These are phyloP conservation scores for Pygoscelis adeliae DNA, from an alignment of 2,113 vertebrate genomes.

Conservation along the genomic window DNA sequence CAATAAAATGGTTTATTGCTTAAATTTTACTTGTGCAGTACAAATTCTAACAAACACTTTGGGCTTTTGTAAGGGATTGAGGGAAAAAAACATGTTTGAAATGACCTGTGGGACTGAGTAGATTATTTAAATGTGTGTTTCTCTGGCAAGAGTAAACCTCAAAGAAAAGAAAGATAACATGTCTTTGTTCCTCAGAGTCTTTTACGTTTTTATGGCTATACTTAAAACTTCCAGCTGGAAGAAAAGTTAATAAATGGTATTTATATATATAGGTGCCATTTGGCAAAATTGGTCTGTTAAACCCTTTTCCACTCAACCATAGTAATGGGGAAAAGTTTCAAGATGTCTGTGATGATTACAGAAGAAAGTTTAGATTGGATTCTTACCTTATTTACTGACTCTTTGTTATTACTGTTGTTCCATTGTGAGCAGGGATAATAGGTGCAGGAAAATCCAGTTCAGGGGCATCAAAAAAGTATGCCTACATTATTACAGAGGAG, in stretches of 20 bases:
- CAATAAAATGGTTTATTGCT: not conserved
- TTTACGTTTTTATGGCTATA: not conserved
- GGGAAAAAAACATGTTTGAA: not conserved
- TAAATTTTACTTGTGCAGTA: not conserved
- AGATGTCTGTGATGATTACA: not conserved
- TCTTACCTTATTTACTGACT: conserved; percentile 62
- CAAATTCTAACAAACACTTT: not conserved
- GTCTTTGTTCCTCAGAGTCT: not conserved
- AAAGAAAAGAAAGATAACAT: not conserved
- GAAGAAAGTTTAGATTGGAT: not conserved
- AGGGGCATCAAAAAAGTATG: conserved; percentile 89
- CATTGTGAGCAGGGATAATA: conserved; percentile 63
- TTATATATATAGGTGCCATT: not conserved
- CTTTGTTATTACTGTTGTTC: conserved; percentile 47
- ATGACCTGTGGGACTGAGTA: not conserved
- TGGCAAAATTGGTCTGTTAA: not conserved
- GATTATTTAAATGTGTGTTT: not conserved
- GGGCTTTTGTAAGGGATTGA: not conserved
- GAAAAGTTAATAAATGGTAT: not conserved
- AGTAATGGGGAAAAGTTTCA: not conserved
- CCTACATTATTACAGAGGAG: conserved; percentile 62
- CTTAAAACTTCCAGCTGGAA: not conserved
- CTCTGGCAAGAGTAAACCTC: not conserved
- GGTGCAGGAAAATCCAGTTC: conserved; percentile 58
- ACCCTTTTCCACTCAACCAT: not conserved